Percentiles rank a stretch among this genome's conserved stretches.
phyloP scores from a whole-genome alignment of 2,113 vertebrate genomes.

The Sarotherodon lohbergeri region DNA sequence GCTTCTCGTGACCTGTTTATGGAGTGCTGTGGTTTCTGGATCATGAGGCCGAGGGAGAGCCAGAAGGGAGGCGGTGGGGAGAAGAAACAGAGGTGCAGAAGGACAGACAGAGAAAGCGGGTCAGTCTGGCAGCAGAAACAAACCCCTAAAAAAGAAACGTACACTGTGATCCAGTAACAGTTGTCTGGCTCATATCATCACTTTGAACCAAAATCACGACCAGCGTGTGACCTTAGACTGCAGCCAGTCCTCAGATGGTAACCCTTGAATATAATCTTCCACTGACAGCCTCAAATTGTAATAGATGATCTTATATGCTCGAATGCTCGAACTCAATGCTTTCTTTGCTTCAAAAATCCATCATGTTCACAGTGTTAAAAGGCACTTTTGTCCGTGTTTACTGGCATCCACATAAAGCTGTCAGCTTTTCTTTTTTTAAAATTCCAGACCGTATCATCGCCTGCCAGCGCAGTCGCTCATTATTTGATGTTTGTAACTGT shows the following conservation, averaged over 20 bases:
- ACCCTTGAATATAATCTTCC: neutral
- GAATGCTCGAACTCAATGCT: neutral
- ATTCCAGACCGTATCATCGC: neutral
- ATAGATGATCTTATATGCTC: slow-evolving; percentile 7
- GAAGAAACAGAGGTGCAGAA: neutral
- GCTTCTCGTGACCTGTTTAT: slow-evolving; percentile 50
- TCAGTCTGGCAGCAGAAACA: slow-evolving; percentile 31
- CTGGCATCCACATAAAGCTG: slow-evolving; percentile 1
- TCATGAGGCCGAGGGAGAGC: slow-evolving; percentile 21
- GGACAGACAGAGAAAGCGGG: slow-evolving; percentile 27
- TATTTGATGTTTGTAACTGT: neutral
- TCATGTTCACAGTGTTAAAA: slow-evolving; percentile 5
- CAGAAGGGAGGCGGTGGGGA: neutral
- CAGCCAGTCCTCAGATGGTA: neutral
- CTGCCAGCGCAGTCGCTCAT: neutral
- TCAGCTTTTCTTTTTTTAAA: neutral
- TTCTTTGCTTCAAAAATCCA: slow-evolving; percentile 11
- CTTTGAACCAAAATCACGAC: neutral
- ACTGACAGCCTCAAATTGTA: slow-evolving; percentile 24
- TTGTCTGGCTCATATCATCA: neutral
- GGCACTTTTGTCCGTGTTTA: neutral
- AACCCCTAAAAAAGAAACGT: neutral
- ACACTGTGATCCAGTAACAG: neutral
- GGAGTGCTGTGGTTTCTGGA: slow-evolving; percentile 35
- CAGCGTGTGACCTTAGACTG: slow-evolving; percentile 8